A percentile compares a stretch with the other conserved stretches of the same genome.
These are phyloP conservation scores for Acinonyx jubatus DNA, from an alignment of 2,113 vertebrate genomes.

Conservation along the genomic window DNA sequence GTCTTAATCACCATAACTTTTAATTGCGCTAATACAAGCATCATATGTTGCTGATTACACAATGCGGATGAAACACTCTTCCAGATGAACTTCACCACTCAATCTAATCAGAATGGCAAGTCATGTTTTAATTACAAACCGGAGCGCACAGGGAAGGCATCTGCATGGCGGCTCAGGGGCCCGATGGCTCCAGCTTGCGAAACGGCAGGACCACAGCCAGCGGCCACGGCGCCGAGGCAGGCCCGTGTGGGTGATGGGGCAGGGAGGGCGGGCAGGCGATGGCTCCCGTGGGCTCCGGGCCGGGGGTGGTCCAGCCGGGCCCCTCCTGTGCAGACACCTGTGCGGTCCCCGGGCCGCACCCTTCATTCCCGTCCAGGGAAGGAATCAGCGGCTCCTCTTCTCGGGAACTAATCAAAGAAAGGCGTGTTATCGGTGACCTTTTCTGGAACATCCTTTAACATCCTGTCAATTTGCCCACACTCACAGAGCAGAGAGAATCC, in stretches of 20 bases:
- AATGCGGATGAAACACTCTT: constrained; percentile 60
- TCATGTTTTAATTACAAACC: constrained; percentile 79
- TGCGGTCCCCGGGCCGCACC: neutral
- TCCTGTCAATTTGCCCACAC: neutral
- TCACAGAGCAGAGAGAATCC: neutral
- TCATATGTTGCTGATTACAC: constrained; percentile 79
- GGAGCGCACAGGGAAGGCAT: constrained; percentile 44
- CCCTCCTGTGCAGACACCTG: neutral
- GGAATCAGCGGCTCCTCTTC: neutral
- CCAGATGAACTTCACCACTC: constrained; percentile 74
- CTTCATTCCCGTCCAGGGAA: neutral
- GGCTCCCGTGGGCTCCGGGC: neutral
- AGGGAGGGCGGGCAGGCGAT: neutral
- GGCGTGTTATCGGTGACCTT: neutral
- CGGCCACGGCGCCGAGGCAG: rapidly evolving
- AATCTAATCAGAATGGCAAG: constrained; percentile 75
- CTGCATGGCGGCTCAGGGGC: neutral
- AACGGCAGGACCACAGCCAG: neutral
- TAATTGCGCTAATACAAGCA: constrained; percentile 75
- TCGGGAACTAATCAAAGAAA: neutral
- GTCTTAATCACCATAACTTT: constrained; percentile 81
- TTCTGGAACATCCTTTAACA: neutral
- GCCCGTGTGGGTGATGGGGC: rapidly evolving
- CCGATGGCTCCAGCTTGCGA: neutral
- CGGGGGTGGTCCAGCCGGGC: rapidly evolving